Evolutionary conservation across 2,888 invertebrate species (phyloP), one percentile per base, ranked within the genome.

Genomic region (Habroteleia sp.): DNA sequence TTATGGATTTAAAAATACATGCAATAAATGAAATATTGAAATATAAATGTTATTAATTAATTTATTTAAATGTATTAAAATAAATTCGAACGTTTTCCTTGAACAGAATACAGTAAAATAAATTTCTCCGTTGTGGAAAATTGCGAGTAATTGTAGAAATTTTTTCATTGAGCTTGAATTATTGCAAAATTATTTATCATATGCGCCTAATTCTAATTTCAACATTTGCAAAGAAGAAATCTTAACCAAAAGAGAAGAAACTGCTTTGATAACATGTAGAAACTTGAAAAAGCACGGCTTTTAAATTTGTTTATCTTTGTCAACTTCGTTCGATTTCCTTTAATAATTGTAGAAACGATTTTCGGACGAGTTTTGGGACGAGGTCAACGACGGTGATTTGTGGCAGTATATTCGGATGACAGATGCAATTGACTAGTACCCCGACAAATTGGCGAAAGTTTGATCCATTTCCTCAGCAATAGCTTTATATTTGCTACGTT

Each of bases 381-480:
- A 71, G 72, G 69, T 79, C 74, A 58, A 60, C 66, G 37, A 41
- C 16, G 46, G 66, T 76, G 46, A 42, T 74, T 66, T 39, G 65
- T 76, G 80, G 80, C 81, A 80, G 80, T 82, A 79, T 77, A 56
- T 73, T 71, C 14, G 16, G 68, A 71, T 79, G 77, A 66, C 14
- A 29, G 31, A 69, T 35, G 58, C 69, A 62, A 54, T 77, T 60
- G 44, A 77, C 82, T 93, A 96, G 90, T 96, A 96, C 85, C 96
- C 97, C 87, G 96, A 95, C 86, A 98, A 92, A 90, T 99, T 98
- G 80, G 97, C 97, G 90, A 97, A 97, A 76, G 97, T 97, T 89
- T 95, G 94, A 91, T 98, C 98, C 93, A 99, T 94, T 91, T 99
- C 98, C 89, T 98, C 97, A 84, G 97, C 97, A 89, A 99, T 98